phyloP scores from a whole-genome alignment of 1,140 invertebrate species.

The Chelonus insularis region DNA sequence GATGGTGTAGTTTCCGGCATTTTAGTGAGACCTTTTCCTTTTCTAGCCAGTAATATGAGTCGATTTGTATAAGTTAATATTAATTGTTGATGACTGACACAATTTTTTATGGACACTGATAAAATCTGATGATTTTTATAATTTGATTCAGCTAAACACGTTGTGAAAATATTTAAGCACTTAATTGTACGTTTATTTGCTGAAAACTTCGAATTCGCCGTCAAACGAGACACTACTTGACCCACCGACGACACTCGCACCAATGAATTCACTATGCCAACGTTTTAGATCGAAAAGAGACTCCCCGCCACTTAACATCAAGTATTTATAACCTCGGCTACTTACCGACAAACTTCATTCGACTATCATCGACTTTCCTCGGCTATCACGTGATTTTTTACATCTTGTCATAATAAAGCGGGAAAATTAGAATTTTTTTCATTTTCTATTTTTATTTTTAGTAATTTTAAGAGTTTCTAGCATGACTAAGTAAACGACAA shows the following conservation, averaged over 20 bases:
- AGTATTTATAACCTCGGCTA: constrained; percentile 48
- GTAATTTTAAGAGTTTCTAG: no score
- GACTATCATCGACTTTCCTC: not conserved
- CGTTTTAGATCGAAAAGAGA: constrained; percentile 50
- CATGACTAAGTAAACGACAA: no score
- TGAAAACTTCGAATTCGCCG: constrained; percentile 46
- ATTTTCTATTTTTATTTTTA: no score
- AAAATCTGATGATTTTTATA: not conserved
- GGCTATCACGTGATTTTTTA: constrained; percentile 1
- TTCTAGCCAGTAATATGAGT: constrained; percentile 28
- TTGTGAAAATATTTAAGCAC: not conserved
- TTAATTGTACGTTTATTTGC: constrained; percentile 1
- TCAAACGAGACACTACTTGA: constrained; percentile 37
- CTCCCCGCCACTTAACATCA: constrained; percentile 38
- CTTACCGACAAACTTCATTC: not conserved
- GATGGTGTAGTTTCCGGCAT: constrained; percentile 74
- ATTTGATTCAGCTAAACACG: not conserved
- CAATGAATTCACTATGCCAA: constrained; percentile 45
- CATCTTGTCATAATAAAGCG: no score
- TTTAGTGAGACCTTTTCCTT: constrained; percentile 37
- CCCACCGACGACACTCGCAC: constrained; percentile 37
- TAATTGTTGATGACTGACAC: no score
- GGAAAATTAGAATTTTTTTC: no score
- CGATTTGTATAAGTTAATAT: no score
- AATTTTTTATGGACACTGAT: not conserved